A percentile compares a stretch with the other conserved stretches of the same genome.
Evolutionary conservation across 2,113 vertebrate species (phyloP).

Genomic region (Etia nguti): DNA sequence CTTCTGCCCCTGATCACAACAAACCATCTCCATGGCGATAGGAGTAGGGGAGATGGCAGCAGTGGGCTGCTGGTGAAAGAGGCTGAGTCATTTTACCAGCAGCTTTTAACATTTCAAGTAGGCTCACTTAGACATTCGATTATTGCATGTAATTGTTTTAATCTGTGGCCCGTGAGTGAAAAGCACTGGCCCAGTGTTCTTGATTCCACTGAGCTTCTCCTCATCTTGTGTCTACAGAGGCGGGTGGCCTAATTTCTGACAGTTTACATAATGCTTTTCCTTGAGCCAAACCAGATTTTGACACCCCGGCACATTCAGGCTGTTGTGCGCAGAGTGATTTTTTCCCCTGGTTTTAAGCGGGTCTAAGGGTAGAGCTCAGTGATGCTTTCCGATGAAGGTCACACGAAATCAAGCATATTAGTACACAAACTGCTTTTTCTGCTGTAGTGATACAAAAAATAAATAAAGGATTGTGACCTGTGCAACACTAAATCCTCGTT

Average conservation of each 20-base stretch:
- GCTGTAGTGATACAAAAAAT: not conserved
- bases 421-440: not conserved
- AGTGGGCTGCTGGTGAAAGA: not conserved
- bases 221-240: not conserved
- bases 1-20: conserved; percentile 18
- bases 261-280: conserved; percentile 25
- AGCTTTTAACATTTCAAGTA: not conserved
- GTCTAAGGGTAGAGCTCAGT: not conserved
- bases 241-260: conserved; percentile 21
- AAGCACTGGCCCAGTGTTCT: not conserved
- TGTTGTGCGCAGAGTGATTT: not conserved
- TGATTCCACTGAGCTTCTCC: not conserved
- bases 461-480: not conserved
- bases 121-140: not conserved
- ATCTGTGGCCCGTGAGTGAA: not conserved
- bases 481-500: not conserved
- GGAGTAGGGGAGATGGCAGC: not conserved
- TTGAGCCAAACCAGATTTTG: conserved; percentile 32
- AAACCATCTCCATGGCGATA: conserved; percentile 54
- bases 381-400: not conserved
- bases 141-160: not conserved
- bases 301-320: not conserved
- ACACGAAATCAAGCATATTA: not conserved
- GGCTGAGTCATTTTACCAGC: not conserved
- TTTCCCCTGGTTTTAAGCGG: not conserved